Base-by-base conservation (phyloP, 1,140 invertebrate species). In the Hydropsyche tenuis region DNA sequence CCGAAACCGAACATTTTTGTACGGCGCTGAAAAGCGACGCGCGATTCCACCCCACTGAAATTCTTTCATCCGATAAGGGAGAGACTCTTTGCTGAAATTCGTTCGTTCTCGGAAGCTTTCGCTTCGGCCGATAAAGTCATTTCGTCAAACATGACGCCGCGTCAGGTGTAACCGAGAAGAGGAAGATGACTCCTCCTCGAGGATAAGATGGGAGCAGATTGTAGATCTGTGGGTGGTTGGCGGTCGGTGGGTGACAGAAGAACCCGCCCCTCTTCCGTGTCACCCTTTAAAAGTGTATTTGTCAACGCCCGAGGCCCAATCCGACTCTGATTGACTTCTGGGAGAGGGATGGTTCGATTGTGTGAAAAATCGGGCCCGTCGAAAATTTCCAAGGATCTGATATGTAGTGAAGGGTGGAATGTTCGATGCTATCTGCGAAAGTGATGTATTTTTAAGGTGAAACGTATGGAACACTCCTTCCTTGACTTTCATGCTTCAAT, bases 71-170 rank as follows among this genome's bases (percentile, higher is more conserved):
- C 48, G 46, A 70, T 56, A 70, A 70, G 30, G 30, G 68, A 25
- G n/a, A n/a, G 68, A 70, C 30, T 60, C 56, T 20, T 25, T 20
- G 30, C 30, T 37, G 18, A 60, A 60, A 60, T 60, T 22, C 68
- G 46, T 53, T 48, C 37, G 43, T 37, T 37, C 30, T 37, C 30
- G 30, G 30, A 37, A 43, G 65, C 65, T 68, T 68, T 48, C 14
- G 46, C 22, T 37, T 37, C 30, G 20, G 25, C 12, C 23, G 68
- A 70, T 70, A 70, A 70, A 70, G 45, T 70, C 68, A 70, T 70
- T 70, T 70, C 51, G 68, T 70, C 51, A 70, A 60, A 70, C 23
- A 48, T 70, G 68, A 70, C 68, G 30, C 16, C 18, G 65, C 46
- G 45, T 27, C 65, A 30, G 63, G 30, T 65, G 42, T 20, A 42